Evolutionary conservation across 2,888 invertebrate genomes (phyloP).

Genomic region (Philhelius pedissequus): DNA sequence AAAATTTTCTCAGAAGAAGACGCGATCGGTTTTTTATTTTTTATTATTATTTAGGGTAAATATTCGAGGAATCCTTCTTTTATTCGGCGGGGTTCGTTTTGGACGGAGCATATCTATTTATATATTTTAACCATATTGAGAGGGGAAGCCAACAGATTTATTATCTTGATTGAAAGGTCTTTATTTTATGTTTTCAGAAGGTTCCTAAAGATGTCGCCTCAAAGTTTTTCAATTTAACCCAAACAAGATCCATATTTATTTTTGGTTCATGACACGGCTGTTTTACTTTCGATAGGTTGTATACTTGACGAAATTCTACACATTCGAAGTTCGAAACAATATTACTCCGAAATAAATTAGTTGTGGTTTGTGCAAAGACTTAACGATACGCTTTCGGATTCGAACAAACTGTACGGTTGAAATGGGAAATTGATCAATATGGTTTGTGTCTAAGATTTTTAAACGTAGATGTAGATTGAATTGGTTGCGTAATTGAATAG

Average conservation of each 20-base stretch:
- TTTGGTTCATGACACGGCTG: not conserved
- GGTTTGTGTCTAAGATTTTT: not conserved
- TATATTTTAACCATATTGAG: not conserved
- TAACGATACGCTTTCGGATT: not conserved
- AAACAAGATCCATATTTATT: not conserved
- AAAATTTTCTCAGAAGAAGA: not conserved
- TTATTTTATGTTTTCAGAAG: not conserved
- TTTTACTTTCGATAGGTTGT: not conserved
- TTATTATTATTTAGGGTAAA: not conserved
- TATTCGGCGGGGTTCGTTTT: not conserved
- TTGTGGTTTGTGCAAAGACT: not conserved
- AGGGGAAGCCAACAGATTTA: not conserved
- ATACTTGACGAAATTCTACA: not conserved
- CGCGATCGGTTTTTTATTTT: not conserved
- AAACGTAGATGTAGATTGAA: too few species aligned
- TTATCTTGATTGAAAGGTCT: not conserved
- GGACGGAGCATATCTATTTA: not conserved
- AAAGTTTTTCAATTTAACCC: not conserved
- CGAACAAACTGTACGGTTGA: not conserved
- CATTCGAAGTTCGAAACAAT: not conserved
- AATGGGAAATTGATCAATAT: not conserved
- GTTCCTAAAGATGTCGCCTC: not conserved
- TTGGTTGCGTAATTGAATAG: too few species aligned
- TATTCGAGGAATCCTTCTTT: not conserved
- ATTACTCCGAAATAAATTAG: not conserved